Evolutionary conservation across 2,113 vertebrate genomes (phyloP), one percentile per base, ranked within the genome.

Genomic region (Chamaetylas fuelleborni): DNA sequence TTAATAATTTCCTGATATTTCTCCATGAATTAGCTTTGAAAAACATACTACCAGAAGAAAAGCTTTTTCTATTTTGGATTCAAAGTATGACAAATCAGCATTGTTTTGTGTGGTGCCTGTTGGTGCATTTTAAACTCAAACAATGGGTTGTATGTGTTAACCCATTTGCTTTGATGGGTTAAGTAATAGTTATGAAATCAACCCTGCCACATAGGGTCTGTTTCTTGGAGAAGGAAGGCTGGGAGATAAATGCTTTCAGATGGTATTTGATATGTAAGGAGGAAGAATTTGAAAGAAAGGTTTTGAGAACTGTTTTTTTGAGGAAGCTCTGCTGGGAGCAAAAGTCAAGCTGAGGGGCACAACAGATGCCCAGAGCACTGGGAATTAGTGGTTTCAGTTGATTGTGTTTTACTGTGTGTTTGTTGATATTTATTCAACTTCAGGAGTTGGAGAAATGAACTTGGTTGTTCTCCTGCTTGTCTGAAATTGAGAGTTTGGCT

Each of bases 61-160:
- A 85, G 42, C 50, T 61, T 86, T 81, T 77, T 91, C 67, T 83
- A 0, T 77, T 92, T 91, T 79, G 50, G 9, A 80, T 72, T 73
- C 33, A 8, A 82, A 73, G 19, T 34, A n/a, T 43, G 74, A 93
- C 90, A 95, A 31, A 88, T 83, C 22, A 17, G 26, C 79, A 90
- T 92, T 94, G 90, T 90, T 92, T 85, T 81, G 6, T 31, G 8
- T 80, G 76, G 78, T 92, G 87, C 87, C 84, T 89, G 85, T 90
- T 91, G 70, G 87, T 88, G 19, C 78, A 47, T 82, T 87, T 92
- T 89, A 11, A 77, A 58, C 58, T 61, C 33, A 50, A 45, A 90
- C 79, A 82, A 57, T 40, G 54, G 25, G 29, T 80, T 88, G 26
- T 72, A 51, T 86, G 58, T 72, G 45, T 86, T 92, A 66, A 43